These are phyloP conservation scores for Anableps anableps DNA, from an alignment of 2,797 vertebrate genomes.

Conservation along the genomic window DNA sequence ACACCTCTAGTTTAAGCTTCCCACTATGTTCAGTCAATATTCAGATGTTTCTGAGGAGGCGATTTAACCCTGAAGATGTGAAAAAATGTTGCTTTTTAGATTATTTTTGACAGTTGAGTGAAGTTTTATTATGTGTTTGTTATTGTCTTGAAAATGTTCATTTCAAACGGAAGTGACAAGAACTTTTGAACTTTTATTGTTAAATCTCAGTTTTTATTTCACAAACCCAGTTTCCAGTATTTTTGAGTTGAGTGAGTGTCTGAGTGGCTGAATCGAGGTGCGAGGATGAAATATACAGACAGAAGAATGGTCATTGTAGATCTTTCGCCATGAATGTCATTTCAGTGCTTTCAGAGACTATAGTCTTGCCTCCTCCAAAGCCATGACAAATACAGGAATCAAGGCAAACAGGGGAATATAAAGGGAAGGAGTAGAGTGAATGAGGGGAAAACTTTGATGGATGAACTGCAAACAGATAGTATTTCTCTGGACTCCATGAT, in stretches of 20 bases:
- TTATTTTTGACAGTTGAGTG: neutral
- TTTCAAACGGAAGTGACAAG: conserved; percentile 11
- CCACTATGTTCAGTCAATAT: neutral
- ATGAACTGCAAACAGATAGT: conserved; percentile 63
- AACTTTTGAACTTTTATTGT: neutral
- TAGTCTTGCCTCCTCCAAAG: conserved; percentile 41
- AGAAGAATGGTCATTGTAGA: conserved; percentile 59
- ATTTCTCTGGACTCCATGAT: conserved; percentile 68
- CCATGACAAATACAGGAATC: conserved; percentile 45
- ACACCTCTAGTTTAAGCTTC: too few species aligned
- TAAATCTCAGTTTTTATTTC: conserved; percentile 1
- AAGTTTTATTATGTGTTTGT: neutral
- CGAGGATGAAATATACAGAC: conserved; percentile 47
- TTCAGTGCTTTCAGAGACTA: conserved; percentile 43
- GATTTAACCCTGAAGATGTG: neutral
- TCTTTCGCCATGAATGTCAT: conserved; percentile 59
- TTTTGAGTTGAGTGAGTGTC: conserved; percentile 27
- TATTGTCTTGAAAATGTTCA: neutral
- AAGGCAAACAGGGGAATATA: conserved; percentile 22
- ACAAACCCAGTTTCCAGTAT: conserved; percentile 11
- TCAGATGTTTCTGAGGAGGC: neutral
- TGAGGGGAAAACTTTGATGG: conserved; percentile 61
- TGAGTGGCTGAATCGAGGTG: conserved; percentile 34
- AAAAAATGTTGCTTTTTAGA: neutral
- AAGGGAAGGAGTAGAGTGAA: conserved; percentile 38